Percentiles rank a stretch among this genome's conserved stretches.
Evolutionary conservation across 2,113 vertebrate genomes (phyloP).

Genomic region (Piaya cayana): DNA sequence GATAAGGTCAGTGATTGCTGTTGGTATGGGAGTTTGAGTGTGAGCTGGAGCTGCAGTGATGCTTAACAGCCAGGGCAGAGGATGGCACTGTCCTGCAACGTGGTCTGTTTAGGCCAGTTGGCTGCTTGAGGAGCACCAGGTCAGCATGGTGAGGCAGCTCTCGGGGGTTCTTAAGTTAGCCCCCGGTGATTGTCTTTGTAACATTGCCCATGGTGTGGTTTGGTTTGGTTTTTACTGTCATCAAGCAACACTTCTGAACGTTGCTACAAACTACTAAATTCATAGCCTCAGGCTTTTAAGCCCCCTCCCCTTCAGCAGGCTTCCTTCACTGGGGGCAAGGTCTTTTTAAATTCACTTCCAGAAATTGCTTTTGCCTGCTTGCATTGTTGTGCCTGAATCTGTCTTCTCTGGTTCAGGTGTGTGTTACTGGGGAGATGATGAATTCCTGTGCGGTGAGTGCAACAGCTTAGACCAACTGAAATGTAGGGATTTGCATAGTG

Average conservation of each 20-base stretch:
- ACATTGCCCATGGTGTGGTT: accelerated
- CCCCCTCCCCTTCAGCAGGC: not conserved
- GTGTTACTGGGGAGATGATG: not conserved
- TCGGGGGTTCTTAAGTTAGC: not conserved
- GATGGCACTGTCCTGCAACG: accelerated
- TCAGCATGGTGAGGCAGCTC: not conserved
- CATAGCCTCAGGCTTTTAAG: too few species aligned
- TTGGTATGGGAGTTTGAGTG: not conserved
- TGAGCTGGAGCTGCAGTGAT: not conserved
- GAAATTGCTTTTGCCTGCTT: not conserved
- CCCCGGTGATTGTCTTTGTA: not conserved
- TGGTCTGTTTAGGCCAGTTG: not conserved
- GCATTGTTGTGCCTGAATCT: not conserved
- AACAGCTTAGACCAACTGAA: not conserved
- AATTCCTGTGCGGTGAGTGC: slow-evolving; percentile 3
- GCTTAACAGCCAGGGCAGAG: not conserved
- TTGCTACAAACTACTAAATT: not conserved
- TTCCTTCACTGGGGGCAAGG: not conserved
- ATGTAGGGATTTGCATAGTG: accelerated
- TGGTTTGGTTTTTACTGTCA: not conserved
- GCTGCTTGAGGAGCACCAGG: not conserved
- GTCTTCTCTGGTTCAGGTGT: not conserved
- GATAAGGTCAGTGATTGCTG: accelerated
- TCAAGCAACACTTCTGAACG: not conserved
- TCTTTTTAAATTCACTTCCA: not conserved